Percentiles rank a stretch among this genome's conserved stretches.
Evolutionary conservation across 2,888 invertebrate genomes (phyloP).

Genomic region (Caenorhabditis panamensis): DNA sequence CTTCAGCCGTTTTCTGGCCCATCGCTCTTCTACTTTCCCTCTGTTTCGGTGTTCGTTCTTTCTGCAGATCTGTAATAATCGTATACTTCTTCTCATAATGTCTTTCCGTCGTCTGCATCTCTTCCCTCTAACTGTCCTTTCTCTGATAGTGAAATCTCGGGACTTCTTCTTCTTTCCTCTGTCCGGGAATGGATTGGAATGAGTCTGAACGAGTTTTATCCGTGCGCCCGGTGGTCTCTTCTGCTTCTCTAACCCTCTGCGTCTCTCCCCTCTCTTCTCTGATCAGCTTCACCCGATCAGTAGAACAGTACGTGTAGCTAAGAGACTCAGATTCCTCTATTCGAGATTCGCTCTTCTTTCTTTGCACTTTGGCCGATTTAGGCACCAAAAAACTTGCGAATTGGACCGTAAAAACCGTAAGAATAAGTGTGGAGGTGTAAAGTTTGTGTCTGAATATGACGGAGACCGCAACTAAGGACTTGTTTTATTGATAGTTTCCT

Average conservation of each 20-base stretch:
- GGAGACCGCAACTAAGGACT: neutral
- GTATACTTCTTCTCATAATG: neutral
- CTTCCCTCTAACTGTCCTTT: neutral
- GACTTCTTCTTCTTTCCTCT: neutral
- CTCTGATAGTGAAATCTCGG: neutral
- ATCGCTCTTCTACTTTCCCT: neutral
- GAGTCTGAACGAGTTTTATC: conserved; percentile 2
- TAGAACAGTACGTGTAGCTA: neutral
- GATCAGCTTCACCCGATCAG: neutral
- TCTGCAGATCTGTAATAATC: too few species aligned
- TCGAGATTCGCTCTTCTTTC: too few species aligned
- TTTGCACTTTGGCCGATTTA: too few species aligned
- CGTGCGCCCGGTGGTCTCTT: neutral
- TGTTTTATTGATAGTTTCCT: conserved; percentile 8
- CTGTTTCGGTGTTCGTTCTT: neutral
- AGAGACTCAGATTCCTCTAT: too few species aligned
- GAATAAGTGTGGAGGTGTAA: neutral
- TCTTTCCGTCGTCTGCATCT: neutral
- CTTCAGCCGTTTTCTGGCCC: conserved; percentile 1
- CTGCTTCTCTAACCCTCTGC: neutral
- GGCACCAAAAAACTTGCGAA: too few species aligned
- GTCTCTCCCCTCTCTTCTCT: neutral
- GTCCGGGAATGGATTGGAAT: neutral
- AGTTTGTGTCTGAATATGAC: neutral
- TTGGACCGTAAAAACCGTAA: too few species aligned